A percentile compares a stretch with the other conserved stretches of the same genome.
Evolutionary conservation across 1,140 invertebrate genomes (phyloP).

Genomic region (Triops cancriformis): DNA sequence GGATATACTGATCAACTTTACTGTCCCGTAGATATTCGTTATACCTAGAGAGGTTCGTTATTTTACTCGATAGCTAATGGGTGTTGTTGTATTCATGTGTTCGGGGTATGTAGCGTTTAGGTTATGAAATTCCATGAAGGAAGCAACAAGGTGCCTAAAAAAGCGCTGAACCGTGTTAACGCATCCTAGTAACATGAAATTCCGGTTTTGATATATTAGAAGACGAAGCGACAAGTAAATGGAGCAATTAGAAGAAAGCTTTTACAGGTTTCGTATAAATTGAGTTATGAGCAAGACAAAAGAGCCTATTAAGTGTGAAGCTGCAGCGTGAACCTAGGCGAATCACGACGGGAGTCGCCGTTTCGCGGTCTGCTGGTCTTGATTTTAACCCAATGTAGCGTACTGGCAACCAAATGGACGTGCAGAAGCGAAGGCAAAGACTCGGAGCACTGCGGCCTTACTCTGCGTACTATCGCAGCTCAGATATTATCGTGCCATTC

Average conservation of each 20-base stretch:
- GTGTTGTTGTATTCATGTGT: too few species aligned
- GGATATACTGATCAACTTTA: too few species aligned
- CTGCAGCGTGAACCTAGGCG: background rate
- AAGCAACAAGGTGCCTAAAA: background rate
- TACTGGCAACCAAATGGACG: background rate
- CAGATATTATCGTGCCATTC: background rate
- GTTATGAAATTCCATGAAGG: too few species aligned
- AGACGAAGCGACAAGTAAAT: background rate
- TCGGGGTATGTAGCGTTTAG: too few species aligned
- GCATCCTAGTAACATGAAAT: background rate
- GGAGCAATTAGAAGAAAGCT: background rate
- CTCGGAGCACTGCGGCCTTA: background rate
- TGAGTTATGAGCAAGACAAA: background rate
- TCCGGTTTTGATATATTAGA: background rate
- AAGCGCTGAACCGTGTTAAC: background rate
- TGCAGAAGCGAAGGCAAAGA: background rate
- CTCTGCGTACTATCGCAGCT: background rate
- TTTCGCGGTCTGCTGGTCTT: conserved; percentile 9
- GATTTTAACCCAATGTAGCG: conserved; percentile 3
- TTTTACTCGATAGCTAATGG: too few species aligned
- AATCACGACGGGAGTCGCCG: conserved; percentile 7
- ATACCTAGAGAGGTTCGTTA: too few species aligned
- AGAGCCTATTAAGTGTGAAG: conserved; percentile 9
- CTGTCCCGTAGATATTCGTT: too few species aligned
- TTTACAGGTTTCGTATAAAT: background rate